Base-by-base conservation (phyloP, 2,797 vertebrate genomes). In the Notamacropus eugenii region DNA sequence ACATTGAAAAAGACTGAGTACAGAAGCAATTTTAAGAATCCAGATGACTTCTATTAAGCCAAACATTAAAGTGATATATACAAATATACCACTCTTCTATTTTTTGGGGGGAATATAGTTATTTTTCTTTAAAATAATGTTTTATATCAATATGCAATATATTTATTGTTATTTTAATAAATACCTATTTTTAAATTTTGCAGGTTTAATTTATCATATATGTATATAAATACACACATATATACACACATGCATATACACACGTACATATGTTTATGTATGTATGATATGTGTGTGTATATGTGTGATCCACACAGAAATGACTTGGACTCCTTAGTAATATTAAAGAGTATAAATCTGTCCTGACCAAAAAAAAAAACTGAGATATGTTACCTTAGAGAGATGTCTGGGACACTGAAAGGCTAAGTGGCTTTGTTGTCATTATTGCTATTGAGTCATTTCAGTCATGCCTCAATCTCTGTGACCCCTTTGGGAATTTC, bases 251-350 rank as follows among this genome's bases (percentile, higher is more conserved):
- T 52, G n/a, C 34, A 29, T 4, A 54, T n/a, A 54, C 9, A 67
- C 2, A 3, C 6, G 24, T 0, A 6, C 4, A 9, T 13, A 2
- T 19, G n/a, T 11, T n/a, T n/a, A n/a, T n/a, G n/a, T n/a, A n/a
- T n/a, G n/a, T n/a, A n/a, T n/a, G n/a, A n/a, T n/a, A n/a, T 57
- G 8, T 28, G 10, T 28, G 28, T 27, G 5, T 58, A 10, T 28
- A 28, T 27, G 4, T 55, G 19, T 14, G 54, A 19, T 28, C 28
- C 13, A 58, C 4, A 67, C 22, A 59, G n/a, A n/a, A 67, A 67
- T 2, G 2, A 40, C 9, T 74, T 19, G 16, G 34, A 40, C 19
- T 82, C n/a, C n/a, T 82, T 40, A 82, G 67, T 24, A 40, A 82
- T 82, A 46, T 82, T 22, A 46, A 82, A 40, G 19, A 46, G n/a